phyloP scores from a whole-genome alignment of 2,888 invertebrate species.

The Watsonalla binaria region DNA sequence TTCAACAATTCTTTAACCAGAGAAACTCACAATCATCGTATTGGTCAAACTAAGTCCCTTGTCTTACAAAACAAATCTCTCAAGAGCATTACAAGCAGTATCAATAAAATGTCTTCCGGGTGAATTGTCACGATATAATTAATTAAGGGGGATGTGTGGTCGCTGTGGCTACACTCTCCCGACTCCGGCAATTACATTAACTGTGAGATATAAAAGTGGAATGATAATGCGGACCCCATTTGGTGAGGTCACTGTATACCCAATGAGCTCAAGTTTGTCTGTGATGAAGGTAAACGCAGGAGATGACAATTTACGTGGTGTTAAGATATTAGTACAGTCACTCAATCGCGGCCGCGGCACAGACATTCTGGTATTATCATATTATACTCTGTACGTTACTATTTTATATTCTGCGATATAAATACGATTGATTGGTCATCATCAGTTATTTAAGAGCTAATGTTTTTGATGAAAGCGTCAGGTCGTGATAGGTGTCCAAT shows the following conservation, averaged over 20 bases:
- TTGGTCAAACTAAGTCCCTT: background rate
- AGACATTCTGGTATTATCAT: no score
- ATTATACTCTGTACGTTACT: no score
- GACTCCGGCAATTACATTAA: constrained; percentile 56
- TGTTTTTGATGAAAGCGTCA: no score
- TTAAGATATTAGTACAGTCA: no score
- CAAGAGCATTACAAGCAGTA: constrained; percentile 9
- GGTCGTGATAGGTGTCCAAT: no score
- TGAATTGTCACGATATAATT: constrained; percentile 47
- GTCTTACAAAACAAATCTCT: background rate
- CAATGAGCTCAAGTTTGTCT: constrained; percentile 36
- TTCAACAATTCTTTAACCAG: no score
- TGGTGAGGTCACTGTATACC: constrained; percentile 66
- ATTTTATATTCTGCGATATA: no score
- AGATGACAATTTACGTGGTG: constrained; percentile 7
- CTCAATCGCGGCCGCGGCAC: no score
- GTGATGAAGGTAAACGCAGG: background rate
- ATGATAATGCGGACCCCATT: constrained; percentile 50
- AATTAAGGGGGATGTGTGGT: constrained; percentile 30
- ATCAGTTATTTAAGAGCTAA: no score
- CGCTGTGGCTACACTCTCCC: constrained; percentile 9
- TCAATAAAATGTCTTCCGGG: constrained; percentile 40
- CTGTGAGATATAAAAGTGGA: constrained; percentile 47
- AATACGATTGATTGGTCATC: no score
- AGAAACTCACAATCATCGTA: no score